Base-by-base conservation (phyloP, 2,113 vertebrate genomes). In the Phainopepla nitens region DNA sequence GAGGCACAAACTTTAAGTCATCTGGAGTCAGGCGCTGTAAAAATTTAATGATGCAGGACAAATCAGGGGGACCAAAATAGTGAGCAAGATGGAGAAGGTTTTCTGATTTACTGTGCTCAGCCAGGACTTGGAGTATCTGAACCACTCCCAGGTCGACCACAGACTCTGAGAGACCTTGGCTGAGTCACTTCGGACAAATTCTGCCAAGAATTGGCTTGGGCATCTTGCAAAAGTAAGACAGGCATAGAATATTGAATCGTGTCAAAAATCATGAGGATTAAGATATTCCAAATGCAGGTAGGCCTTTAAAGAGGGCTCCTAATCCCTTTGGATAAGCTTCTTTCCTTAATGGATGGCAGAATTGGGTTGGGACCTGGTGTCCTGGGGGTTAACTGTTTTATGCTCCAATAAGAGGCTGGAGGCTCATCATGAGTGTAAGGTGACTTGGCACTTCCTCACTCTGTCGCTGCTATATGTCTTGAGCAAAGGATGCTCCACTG, bases 11-110 rank as follows among this genome's bases (percentile, higher is more conserved):
- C 69, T 93, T 78, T n/a, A 89, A 95, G 81, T 94, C 61, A 88
- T 94, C 83, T 94, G 93, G 91, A 94, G 82, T 92, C 93, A 92
- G 44, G 78, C 25, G 0, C 71, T 82, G 73, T 95, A 96, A 96
- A 97, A 97, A 89, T 91, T 93, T 97, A 95, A 96, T 96, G 94
- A 95, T 84, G 87, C 77, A 82, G 89, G 83, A 94, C 80, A 79
- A 91, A 94, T 94, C 44, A 84, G 83, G n/a, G 57, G 56, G 57
- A 95, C 87, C 61, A 76, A 94, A 95, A 91, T n/a, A 95, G 69
- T 3, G 9, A 87, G 53, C 60, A 87, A 45, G 53, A 89, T n/a
- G 72, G 77, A 92, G 69, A 87, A 1, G 1, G 44, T 68, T 93
- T 82, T 75, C 44, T 89, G 91, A 93, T 85, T 90, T 56, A 84